Conservation (phyloP, 2,888 invertebrate genomes). For the Orthosia gothica region DNA sequence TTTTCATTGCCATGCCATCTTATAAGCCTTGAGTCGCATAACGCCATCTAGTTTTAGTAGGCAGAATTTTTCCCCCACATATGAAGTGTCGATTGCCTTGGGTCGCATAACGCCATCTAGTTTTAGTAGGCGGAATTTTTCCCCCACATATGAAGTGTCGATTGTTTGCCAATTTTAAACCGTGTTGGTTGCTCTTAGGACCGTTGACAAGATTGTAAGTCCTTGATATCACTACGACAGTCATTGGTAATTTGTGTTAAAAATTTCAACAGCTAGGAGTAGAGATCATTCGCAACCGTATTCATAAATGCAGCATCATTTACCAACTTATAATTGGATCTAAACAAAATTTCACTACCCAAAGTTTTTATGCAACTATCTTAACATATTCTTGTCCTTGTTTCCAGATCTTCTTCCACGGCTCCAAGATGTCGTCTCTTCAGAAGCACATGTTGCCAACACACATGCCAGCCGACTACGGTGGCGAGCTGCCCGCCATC, state of each 20-base stretch:
- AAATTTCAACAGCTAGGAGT: background rate
- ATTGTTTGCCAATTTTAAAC: background rate
- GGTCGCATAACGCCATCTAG: constrained; percentile 37
- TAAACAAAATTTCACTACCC: background rate
- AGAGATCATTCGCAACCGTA: background rate
- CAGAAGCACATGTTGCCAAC: constrained; percentile 94
- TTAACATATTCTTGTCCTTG: background rate
- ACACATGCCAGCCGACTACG: constrained; percentile 95
- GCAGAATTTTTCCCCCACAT: background rate
- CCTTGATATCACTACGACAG: background rate
- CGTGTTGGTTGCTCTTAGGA: background rate
- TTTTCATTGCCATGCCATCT: background rate
- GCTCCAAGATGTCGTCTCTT: constrained; percentile 94
- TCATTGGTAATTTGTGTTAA: background rate
- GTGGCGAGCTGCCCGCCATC: constrained; percentile 94
- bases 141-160: too few species aligned
- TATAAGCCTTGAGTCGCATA: background rate
- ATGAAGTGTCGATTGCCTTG: background rate
- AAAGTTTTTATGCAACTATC: background rate
- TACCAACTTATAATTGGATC: background rate
- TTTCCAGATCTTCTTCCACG: constrained; percentile 96
- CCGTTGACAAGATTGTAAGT: background rate
- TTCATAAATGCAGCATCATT: background rate
- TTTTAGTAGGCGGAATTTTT: background rate
- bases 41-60: constrained; percentile 39